phyloP scores from a whole-genome alignment of 2,888 invertebrate species.

The Plutella xylostella region DNA sequence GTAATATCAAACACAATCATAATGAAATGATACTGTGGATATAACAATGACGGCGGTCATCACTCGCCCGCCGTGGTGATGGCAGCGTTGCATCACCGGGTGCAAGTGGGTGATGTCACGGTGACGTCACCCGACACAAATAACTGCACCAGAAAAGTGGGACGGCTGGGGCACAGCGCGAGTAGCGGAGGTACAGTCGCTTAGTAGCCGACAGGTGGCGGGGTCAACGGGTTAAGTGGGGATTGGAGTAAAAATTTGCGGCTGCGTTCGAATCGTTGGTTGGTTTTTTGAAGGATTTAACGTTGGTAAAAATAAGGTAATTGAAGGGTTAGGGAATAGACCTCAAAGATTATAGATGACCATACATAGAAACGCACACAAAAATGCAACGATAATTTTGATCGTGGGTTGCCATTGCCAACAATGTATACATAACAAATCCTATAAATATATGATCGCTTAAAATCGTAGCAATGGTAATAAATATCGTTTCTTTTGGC shows the following conservation, averaged over 20 bases:
- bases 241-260: too few relatives aligned
- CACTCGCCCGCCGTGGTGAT: conserved; percentile 24
- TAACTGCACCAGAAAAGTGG: conserved; percentile 10
- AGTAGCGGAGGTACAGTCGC: background rate
- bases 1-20: too few relatives aligned
- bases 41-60: background rate
- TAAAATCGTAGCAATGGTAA: conserved; percentile 22
- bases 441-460: conserved; percentile 20
- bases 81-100: conserved; percentile 36
- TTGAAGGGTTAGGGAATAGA: too few relatives aligned
- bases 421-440: conserved; percentile 26
- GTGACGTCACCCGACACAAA: conserved; percentile 24
- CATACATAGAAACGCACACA: too few relatives aligned
- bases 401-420: conserved; percentile 32
- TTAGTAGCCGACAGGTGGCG: background rate
- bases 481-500: conserved; percentile 27
- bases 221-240: too few relatives aligned
- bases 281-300: too few relatives aligned
- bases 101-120: conserved; percentile 30
- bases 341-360: too few relatives aligned
- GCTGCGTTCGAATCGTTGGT: too few relatives aligned
- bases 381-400: too few relatives aligned
- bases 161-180: conserved; percentile 8
- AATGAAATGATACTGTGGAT: background rate
- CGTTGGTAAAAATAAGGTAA: too few relatives aligned